A percentile compares a stretch with the other conserved stretches of the same genome.
These are phyloP conservation scores for Phymastichus coffea DNA, from an alignment of 1,140 invertebrate genomes.

Conservation along the genomic window DNA sequence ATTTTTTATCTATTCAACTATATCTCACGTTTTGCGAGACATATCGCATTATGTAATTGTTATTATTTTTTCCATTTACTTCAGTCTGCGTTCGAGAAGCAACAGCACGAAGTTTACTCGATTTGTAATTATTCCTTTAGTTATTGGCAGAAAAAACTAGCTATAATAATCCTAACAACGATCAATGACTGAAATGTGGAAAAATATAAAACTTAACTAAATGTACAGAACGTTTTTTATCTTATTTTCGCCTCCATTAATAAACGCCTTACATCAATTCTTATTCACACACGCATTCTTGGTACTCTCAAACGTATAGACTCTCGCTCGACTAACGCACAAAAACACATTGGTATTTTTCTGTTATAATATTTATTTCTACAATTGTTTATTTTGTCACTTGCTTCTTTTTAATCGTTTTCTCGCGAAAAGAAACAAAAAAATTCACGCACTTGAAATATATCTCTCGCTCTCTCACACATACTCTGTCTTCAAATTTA, in stretches of 20 bases:
- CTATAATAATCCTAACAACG: conserved; percentile 46
- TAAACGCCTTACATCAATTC: conserved; percentile 27
- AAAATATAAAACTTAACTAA: conserved; percentile 59
- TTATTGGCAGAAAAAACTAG: conserved; percentile 44
- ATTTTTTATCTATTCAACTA: no score
- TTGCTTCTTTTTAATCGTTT: conserved; percentile 20
- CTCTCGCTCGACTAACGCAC: no score
- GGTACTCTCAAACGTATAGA: conserved; percentile 28
- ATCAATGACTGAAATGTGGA: conserved; percentile 52
- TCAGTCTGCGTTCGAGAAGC: conserved; percentile 29
- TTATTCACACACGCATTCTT: conserved; percentile 21
- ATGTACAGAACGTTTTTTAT: conserved; percentile 48
- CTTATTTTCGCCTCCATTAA: conserved; percentile 22
- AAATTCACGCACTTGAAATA: no score
- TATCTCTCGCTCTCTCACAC: conserved; percentile 28
- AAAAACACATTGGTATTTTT: conserved; percentile 30
- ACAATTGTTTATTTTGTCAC: conserved; percentile 32
- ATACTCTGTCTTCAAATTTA: conserved; percentile 49
- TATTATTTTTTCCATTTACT: no score
- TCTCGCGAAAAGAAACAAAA: no score
- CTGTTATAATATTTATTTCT: no score
- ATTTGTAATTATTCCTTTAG: conserved; percentile 27
- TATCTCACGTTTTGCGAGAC: conserved; percentile 3
- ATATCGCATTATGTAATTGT: no score
- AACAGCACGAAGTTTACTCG: background rate